Conservation (phyloP, 2,797 vertebrate genomes). For the Mallotus villosus region DNA sequence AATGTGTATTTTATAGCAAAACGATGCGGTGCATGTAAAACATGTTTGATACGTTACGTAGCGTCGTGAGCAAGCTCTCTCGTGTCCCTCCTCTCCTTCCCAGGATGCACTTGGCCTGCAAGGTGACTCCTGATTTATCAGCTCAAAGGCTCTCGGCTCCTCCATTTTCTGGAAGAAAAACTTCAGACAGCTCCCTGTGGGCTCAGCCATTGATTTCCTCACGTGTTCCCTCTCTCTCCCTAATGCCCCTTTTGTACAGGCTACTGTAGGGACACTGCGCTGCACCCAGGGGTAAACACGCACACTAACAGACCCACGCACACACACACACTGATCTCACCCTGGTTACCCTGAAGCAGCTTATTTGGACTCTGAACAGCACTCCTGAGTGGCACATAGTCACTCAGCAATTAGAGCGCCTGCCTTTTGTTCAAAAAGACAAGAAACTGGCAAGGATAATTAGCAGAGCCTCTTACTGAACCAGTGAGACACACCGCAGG, state of each 20-base stretch:
- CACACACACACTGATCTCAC: slow-evolving; percentile 21
- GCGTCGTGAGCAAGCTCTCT: neutral
- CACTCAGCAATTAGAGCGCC: neutral
- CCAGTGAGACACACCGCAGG: neutral
- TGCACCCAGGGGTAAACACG: no score
- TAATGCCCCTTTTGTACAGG: no score
- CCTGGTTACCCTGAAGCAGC: slow-evolving; percentile 30
- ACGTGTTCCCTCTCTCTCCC: slow-evolving; percentile 56
- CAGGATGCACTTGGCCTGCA: slow-evolving; percentile 70
- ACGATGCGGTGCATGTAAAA: no score
- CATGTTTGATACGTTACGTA: no score
- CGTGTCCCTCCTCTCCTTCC: slow-evolving; percentile 40
- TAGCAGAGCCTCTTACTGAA: slow-evolving; percentile 1
- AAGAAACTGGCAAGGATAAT: slow-evolving; percentile 1
- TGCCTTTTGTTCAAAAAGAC: slow-evolving; percentile 2
- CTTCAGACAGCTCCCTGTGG: slow-evolving; percentile 71
- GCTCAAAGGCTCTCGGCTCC: slow-evolving; percentile 79
- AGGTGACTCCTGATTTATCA: slow-evolving; percentile 82
- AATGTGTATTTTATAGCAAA: no score
- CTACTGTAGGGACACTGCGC: no score
- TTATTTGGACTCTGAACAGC: neutral
- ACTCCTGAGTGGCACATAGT: neutral
- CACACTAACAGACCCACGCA: no score
- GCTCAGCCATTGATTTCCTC: slow-evolving; percentile 84
- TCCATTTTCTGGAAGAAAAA: slow-evolving; percentile 52